These are phyloP conservation scores for Paramormyrops hopkinsi DNA, from an alignment of 2,797 vertebrate genomes.

Conservation along the genomic window DNA sequence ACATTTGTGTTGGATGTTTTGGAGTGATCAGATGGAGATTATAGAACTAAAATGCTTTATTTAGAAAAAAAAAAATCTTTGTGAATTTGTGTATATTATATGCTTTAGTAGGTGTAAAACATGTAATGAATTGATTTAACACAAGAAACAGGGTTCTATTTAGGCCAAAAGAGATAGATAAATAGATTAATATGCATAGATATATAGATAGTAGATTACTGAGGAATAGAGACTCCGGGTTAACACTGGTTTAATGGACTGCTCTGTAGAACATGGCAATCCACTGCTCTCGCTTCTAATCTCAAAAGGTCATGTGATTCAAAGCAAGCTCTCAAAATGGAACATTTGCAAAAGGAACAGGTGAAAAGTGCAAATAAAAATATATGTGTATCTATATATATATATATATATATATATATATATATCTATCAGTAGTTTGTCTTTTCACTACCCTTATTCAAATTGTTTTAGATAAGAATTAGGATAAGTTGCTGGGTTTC, in stretches of 20 bases:
- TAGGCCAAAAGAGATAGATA: not conserved
- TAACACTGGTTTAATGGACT: not conserved
- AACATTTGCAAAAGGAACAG: not conserved
- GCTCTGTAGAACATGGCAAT: not conserved
- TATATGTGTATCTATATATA: not conserved
- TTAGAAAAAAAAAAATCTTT: not conserved
- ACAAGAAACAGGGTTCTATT: not conserved
- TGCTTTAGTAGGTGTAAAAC: not conserved
- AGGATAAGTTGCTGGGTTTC: constrained; percentile 23
- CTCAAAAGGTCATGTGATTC: not conserved
- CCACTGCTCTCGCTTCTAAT: not conserved
- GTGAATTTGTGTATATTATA: not conserved
- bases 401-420: not conserved
- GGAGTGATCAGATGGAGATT: not conserved
- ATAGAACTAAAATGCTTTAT: not conserved
- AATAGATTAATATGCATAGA: not conserved
- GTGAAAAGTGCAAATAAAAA: not conserved
- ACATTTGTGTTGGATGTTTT: not conserved
- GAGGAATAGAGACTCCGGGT: not conserved
- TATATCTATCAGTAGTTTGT: not conserved
- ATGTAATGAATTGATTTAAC: not conserved
- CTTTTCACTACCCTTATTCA: constrained; percentile 31
- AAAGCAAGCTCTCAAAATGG: not conserved
- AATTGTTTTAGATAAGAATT: constrained; percentile 18
- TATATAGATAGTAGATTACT: not conserved